These are phyloP conservation scores for Iphiclides podalirius DNA, from an alignment of 2,888 invertebrate species.

Conservation along the genomic window DNA sequence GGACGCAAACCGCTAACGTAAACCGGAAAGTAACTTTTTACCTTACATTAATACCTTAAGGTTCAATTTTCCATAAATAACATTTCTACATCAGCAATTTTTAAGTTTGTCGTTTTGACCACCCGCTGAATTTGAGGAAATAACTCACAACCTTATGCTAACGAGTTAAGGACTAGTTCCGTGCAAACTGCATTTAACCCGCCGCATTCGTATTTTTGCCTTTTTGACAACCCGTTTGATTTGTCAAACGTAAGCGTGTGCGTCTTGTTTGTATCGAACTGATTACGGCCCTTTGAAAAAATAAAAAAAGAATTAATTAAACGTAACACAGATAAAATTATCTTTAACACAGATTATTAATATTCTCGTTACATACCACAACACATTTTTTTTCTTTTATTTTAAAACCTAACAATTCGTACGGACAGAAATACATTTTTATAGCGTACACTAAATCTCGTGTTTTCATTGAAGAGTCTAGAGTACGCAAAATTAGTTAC, in stretches of 20 bases:
- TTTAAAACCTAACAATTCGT: too few species aligned
- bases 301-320: background rate
- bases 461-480: too few species aligned
- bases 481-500: too few species aligned
- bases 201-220: constrained; percentile 4
- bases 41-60: background rate
- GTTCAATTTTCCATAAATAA: background rate
- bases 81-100: background rate
- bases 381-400: too few species aligned
- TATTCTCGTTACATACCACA: too few species aligned
- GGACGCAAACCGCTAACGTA: constrained; percentile 23
- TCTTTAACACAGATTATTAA: too few species aligned
- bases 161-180: too few species aligned
- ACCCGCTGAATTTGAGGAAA: background rate
- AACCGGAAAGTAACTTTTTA: constrained; percentile 16
- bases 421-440: too few species aligned
- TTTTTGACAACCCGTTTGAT: constrained; percentile 19
- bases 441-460: too few species aligned
- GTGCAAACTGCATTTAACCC: too few species aligned
- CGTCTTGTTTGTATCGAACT: constrained; percentile 1
- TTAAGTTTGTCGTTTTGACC: constrained; percentile 5
- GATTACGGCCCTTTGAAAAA: background rate
- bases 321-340: background rate
- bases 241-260: constrained; percentile 11
- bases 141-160: too few species aligned